Base-by-base conservation (phyloP, 2,888 invertebrate genomes). In the Drosophila hamatofila region DNA sequence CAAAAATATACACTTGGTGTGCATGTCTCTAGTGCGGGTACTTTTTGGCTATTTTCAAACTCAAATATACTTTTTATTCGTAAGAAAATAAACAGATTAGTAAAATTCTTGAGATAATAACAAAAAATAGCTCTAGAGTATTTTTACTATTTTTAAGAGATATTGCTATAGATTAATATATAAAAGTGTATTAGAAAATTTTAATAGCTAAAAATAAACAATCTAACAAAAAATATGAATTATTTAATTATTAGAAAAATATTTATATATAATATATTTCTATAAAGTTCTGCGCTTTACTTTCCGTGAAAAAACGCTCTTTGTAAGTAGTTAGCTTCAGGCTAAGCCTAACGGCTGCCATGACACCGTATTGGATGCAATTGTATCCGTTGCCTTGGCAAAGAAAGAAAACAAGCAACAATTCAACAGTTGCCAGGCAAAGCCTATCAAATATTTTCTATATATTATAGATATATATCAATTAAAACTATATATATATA, bases 371-470 rank as follows among this genome's bases (percentile, higher is more conserved):
- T 35, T 51, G 39, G 18, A 39, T 49, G 52, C 30, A 27, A 49
- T 18, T 44, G 35, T 21, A 41, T 11, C 48, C 55, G 72, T 72
- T 63, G 35, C 57, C 52, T 49, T 37, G 56, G 59, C 16, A 48
- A 39, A 18, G 16, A 41, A n/a, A 41, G 30, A 55, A 63, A 44
- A 63, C 51, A 70, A 63, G 23, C 54, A 61, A 67, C 59, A 66
- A 66, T 54, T 64, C 51, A 75, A 78, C 57, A 78, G 78, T 74
- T 77, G 77, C 77, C 77, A 44, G 60, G 77, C 58, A 12, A 62
- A 74, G 35, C 42, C 42, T 21, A 70, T 77, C 77, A 78, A 78
- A 74, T 49, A 52, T 14, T 42, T 49, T 27, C 56, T 30, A 8
- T 39, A 23, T 58, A 44, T 49, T 30, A 30, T 49, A 30, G 27